Evolutionary conservation across 2,888 invertebrate species (phyloP).

Genomic region (Patella ulyssiponensis): DNA sequence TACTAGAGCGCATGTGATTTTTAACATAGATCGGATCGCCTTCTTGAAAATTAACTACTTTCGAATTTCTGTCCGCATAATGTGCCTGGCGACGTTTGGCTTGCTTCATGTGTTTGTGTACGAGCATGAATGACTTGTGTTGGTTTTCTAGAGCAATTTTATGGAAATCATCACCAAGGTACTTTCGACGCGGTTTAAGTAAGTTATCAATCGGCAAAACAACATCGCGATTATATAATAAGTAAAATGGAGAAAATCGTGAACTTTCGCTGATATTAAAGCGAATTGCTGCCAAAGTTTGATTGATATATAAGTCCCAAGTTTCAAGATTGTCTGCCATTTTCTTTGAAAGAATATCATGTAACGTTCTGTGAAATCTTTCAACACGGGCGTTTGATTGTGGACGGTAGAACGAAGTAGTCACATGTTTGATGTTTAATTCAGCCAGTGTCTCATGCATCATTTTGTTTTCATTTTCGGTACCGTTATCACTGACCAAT

Average conservation of each 20-base stretch:
- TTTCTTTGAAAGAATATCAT: slow-evolving; percentile 8
- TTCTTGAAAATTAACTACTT: not conserved
- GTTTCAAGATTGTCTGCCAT: too few relatives aligned
- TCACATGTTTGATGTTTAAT: not conserved
- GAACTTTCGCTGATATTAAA: too few relatives aligned
- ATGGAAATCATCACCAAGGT: too few relatives aligned
- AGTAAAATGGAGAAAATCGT: too few relatives aligned
- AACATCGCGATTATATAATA: too few relatives aligned
- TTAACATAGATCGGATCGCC: slow-evolving; percentile 2
- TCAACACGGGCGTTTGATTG: not conserved
- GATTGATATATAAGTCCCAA: too few relatives aligned
- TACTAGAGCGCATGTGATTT: not conserved
- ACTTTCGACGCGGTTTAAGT: too few relatives aligned
- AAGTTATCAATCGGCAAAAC: too few relatives aligned
- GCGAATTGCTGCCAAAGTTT: too few relatives aligned
- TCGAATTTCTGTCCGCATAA: not conserved
- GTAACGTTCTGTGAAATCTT: not conserved
- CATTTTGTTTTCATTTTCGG: too few relatives aligned
- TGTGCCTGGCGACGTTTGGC: not conserved
- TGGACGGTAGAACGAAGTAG: not conserved
- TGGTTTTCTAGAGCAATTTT: not conserved
- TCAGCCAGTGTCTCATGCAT: not conserved
- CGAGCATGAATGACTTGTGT: not conserved
- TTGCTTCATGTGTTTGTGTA: not conserved
- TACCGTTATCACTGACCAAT: too few relatives aligned